Evolutionary conservation across 2,113 vertebrate genomes (phyloP), one percentile per base, ranked within the genome.

Genomic region (Pseudopodoces humilis): DNA sequence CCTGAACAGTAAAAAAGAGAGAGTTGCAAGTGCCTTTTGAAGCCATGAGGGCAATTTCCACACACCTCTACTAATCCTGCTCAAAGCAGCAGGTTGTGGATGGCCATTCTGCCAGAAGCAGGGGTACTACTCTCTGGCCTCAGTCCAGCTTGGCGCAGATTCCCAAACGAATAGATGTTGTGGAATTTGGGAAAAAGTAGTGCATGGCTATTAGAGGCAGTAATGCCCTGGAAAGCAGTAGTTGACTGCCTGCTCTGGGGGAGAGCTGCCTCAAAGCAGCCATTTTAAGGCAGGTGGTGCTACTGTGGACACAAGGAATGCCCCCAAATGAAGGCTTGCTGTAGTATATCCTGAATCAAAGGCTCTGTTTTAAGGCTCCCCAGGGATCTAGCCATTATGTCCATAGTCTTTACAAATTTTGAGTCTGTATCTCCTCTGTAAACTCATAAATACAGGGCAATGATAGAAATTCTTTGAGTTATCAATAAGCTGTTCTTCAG

Each of bases 261-360:
- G 27, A 86, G 47, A 90, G 52, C 44, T 46, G 94, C 13, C 90
- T 83, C 93, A 86, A 70, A 94, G 87, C 76, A 90, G 94, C 76
- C 76, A 24, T 94, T 95, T 78, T 49, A 93, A 86, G 68, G 93
- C 93, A 96, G 94, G 94, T 95, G 79, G 90, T 90, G 95, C 89
- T 94, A 78, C 84, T 96, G 87, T 88, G 95, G 93, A 44, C 59
- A 44, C 75, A 67, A 64, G 76, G 90, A 90, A 81, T 92, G 82
- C 59, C 90, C 92, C 59, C 56, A 86, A 67, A 78, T 92, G 92
- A 93, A 93, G 83, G 52, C 79, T 78, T 88, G 71, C 79, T 83
- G 15, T 7, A 12, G 47, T 59, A 71, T 41, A 59, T 77, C 84
- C 79, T 30, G 28, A 95, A 95, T 92, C 75, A 94, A 90, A 94